Evolutionary conservation across 2,888 invertebrate species (phyloP), one percentile per base, ranked within the genome.

Genomic region (Scaptomyza reducta): DNA sequence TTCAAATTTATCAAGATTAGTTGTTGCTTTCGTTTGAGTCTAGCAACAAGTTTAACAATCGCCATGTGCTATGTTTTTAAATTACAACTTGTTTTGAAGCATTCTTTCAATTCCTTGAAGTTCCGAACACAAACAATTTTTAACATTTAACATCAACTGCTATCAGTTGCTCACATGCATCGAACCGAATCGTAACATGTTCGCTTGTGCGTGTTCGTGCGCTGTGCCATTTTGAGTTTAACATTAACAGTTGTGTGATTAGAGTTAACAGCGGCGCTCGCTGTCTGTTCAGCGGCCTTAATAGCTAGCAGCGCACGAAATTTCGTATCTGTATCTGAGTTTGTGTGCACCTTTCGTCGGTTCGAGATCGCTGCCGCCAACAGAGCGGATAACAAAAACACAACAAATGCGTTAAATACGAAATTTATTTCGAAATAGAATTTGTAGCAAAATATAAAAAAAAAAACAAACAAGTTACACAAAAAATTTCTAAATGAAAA

Each of bases 301-400:
- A 68, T 41, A 45, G 63, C 51, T 56, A 31, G 31, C 59, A 54
- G 58, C 55, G 59, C 38, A 61, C 44, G 50, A 44, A 40, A 44
- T 41, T 42, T 66, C 59, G 51, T 66, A 56, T 61, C 55, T 66
- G 68, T 64, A 55, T 70, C 70, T 77, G 70, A 91, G 90, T 91
- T 88, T 89, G 82, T 81, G 80, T 87, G 88, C 83, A 88, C 85
- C 90, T 84, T 86, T 89, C 90, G 90, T 89, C 89, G 90, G 80
- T 83, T 89, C 75, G 61, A 89, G 89, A 89, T 85, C 90, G 90
- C 74, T 74, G 60, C 64, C 75, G 75, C 75, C 67, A 70, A 70
- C 57, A 51, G 59, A 77, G 67, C 72, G 79, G 70, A 79, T 64
- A 74, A 61, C 46, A 57, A 63, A 53, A 50, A 38, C 41, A 61